phyloP scores from a whole-genome alignment of 2,113 vertebrate genomes.

The Hystrix cristata region DNA sequence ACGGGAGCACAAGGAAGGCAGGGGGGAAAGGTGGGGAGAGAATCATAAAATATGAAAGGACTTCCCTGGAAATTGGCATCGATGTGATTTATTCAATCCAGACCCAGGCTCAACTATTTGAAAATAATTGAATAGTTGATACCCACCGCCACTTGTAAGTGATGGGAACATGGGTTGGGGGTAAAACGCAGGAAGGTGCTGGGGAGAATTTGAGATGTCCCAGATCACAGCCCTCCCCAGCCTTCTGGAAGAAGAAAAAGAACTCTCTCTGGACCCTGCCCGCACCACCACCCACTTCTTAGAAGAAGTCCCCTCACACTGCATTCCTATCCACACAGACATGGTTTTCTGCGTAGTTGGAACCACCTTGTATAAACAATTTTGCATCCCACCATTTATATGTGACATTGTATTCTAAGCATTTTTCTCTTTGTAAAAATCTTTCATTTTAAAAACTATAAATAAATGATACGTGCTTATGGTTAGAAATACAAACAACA shows the following conservation, averaged over 20 bases:
- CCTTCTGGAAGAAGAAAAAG: slow-evolving; percentile 3
- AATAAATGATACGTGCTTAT: slow-evolving; percentile 18
- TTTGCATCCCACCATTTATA: neutral
- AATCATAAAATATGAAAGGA: slow-evolving; percentile 81
- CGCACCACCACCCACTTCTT: neutral
- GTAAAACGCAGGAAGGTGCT: neutral
- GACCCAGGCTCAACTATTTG: slow-evolving; percentile 75
- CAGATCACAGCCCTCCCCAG: neutral
- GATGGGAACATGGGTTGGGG: slow-evolving; percentile 39
- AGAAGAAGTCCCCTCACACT: neutral
- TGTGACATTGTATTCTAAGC: neutral
- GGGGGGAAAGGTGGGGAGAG: neutral
- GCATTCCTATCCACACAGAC: neutral
- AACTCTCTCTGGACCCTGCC: neutral
- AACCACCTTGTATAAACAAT: neutral
- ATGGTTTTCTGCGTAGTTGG: neutral
- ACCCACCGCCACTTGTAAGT: slow-evolving; percentile 69
- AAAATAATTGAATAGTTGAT: slow-evolving; percentile 84
- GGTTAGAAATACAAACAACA: slow-evolving; percentile 54
- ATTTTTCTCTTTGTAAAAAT: slow-evolving; percentile 59
- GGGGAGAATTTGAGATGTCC: slow-evolving; percentile 37
- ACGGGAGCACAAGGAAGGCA: slow-evolving; percentile 77
- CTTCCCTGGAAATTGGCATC: slow-evolving; percentile 79
- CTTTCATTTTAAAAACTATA: neutral
- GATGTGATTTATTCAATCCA: slow-evolving; percentile 79